Evolutionary conservation across 2,888 invertebrate species (phyloP).

Genomic region (Cetonia aurata): DNA sequence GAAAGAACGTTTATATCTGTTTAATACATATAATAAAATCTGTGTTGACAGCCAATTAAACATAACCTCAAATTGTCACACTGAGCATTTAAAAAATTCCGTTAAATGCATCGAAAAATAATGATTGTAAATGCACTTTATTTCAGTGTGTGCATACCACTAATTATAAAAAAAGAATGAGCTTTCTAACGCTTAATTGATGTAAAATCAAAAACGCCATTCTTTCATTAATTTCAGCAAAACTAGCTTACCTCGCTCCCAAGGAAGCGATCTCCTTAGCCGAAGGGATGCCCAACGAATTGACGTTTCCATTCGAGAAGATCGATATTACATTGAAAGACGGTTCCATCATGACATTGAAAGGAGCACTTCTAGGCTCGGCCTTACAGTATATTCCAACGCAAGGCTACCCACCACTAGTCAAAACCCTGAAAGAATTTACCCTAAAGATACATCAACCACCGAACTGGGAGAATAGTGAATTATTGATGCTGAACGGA

Average conservation of each 20-base stretch:
- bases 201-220: too few species aligned
- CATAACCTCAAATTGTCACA: too few species aligned
- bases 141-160: too few species aligned
- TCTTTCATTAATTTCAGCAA: constrained; percentile 63
- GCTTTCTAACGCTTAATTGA: too few species aligned
- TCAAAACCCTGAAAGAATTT: constrained; percentile 73
- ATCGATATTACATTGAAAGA: constrained; percentile 72
- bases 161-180: too few species aligned
- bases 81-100: too few species aligned
- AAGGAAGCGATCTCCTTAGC: constrained; percentile 73
- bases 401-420: constrained; percentile 74
- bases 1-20: too few species aligned
- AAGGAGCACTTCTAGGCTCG: constrained; percentile 72
- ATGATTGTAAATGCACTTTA: too few species aligned
- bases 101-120: too few species aligned
- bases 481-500: constrained; percentile 79
- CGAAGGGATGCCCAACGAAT: constrained; percentile 82
- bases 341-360: constrained; percentile 69
- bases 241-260: constrained; percentile 67
- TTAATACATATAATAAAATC: too few species aligned
- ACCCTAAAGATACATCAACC: constrained; percentile 75
- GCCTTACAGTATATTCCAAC: constrained; percentile 84
- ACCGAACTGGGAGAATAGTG: constrained; percentile 73
- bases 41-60: too few species aligned
- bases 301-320: constrained; percentile 77